Evolutionary conservation across 2,888 invertebrate species (phyloP).

Genomic region (Aquatica leii): DNA sequence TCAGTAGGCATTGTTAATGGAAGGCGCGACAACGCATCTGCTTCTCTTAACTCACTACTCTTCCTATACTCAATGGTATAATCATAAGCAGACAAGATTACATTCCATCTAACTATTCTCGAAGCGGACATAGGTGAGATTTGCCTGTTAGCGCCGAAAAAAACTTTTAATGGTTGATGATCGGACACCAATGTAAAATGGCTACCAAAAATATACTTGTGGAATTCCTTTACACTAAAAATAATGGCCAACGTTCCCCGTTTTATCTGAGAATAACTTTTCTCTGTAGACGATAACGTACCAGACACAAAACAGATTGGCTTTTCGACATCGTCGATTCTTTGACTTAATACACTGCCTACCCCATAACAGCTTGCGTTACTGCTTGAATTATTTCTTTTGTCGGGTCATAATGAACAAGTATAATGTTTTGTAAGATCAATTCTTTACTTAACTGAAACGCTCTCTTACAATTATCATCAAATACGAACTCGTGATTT

Average conservation of each 20-base stretch:
- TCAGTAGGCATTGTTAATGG: too few relatives aligned
- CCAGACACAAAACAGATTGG: conserved; percentile 49
- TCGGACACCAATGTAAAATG: conserved; percentile 40
- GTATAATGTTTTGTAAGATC: conserved; percentile 29
- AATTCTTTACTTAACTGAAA: conserved; percentile 37
- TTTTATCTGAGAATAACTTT: conserved; percentile 49
- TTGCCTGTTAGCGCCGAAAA: too few relatives aligned
- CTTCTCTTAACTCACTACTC: too few relatives aligned
- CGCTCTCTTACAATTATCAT: conserved; percentile 21
- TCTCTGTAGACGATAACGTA: conserved; percentile 48
- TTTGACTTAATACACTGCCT: conserved; percentile 47
- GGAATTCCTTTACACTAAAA: conserved; percentile 50
- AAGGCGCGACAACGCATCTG: too few relatives aligned
- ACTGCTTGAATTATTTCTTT: conserved; percentile 40
- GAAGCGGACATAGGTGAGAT: too few relatives aligned
- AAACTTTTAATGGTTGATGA: conserved; percentile 12
- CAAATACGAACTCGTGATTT: conserved; percentile 26
- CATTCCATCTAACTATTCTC: too few relatives aligned
- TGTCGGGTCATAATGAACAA: conserved; percentile 39
- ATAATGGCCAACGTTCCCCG: conserved; percentile 51
- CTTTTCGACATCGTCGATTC: conserved; percentile 45
- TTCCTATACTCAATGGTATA: too few relatives aligned
- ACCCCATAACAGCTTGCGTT: conserved; percentile 48
- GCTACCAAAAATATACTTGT: conserved; percentile 51
- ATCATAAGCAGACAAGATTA: too few relatives aligned